Evolutionary conservation across 2,113 vertebrate genomes (phyloP).

Genomic region (Neolamprologus sp.): DNA sequence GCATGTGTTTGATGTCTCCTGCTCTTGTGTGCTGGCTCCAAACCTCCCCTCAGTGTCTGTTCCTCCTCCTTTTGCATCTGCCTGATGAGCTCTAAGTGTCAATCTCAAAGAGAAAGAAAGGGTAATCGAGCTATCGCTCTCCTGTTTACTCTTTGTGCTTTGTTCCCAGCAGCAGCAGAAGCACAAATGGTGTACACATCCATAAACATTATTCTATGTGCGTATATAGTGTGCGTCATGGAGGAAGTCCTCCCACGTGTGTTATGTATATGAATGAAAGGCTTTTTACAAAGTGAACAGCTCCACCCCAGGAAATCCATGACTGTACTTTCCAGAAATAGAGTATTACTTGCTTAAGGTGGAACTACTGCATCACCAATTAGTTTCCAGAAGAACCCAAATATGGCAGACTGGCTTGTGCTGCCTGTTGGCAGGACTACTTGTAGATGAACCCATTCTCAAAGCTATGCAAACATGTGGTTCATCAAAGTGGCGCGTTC

Average conservation of each 20-base stretch:
- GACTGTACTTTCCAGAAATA: constrained; percentile 63
- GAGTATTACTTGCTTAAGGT: constrained; percentile 44
- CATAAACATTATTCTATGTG: constrained; percentile 52
- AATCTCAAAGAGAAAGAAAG: not conserved
- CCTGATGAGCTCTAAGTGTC: not conserved
- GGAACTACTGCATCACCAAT: constrained; percentile 50
- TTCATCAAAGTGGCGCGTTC: not conserved
- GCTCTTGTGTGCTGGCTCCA: not conserved
- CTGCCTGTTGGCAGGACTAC: not conserved
- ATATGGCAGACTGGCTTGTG: not conserved
- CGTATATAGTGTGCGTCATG: constrained; percentile 53
- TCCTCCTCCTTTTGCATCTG: not conserved
- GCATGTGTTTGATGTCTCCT: not conserved
- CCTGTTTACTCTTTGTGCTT: not conserved
- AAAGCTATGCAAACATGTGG: not conserved
- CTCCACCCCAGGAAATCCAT: constrained; percentile 43
- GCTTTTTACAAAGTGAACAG: constrained; percentile 20
- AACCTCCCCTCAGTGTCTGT: not conserved
- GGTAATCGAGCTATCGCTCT: not conserved
- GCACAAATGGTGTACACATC: constrained; percentile 42
- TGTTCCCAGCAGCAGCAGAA: constrained; percentile 1
- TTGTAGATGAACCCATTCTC: not conserved
- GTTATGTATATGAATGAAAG: constrained; percentile 61
- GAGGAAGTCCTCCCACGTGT: constrained; percentile 30
- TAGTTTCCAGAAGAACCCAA: constrained; percentile 27